These are phyloP conservation scores for Chaetops frenatus DNA, from an alignment of 2,113 vertebrate species.

Conservation along the genomic window DNA sequence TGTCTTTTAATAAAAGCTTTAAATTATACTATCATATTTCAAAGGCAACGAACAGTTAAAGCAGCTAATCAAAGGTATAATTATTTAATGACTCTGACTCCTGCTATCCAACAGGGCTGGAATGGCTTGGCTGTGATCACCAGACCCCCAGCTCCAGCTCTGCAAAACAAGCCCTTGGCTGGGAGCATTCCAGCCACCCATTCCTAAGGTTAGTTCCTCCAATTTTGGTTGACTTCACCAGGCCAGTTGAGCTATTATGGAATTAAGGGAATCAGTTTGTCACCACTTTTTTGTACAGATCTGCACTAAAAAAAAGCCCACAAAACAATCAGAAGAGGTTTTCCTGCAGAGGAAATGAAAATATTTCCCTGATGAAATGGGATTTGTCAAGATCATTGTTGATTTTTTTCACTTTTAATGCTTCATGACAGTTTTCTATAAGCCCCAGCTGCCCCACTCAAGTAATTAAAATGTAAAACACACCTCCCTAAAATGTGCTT, in stretches of 20 bases:
- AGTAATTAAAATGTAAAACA: neutral
- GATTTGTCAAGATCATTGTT: neutral
- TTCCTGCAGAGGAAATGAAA: neutral
- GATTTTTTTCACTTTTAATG: neutral
- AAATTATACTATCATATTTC: slow-evolving; percentile 78
- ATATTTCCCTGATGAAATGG: neutral
- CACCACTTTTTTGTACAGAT: neutral
- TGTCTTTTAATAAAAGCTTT: slow-evolving; percentile 72
- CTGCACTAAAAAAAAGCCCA: neutral
- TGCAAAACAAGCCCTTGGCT: slow-evolving; percentile 9
- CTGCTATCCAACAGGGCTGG: slow-evolving; percentile 27
- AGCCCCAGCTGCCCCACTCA: neutral
- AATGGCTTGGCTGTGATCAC: slow-evolving; percentile 77
- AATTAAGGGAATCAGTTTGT: neutral
- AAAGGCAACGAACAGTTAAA: slow-evolving; percentile 70
- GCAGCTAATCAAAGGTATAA: slow-evolving; percentile 77
- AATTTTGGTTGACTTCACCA: neutral
- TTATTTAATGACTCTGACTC: slow-evolving; percentile 71
- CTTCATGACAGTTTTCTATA: neutral
- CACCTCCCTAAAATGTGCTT: neutral
- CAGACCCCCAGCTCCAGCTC: slow-evolving; percentile 65
- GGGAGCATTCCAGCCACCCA: slow-evolving; percentile 46
- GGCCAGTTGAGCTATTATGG: neutral
- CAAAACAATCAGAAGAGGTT: accelerated
- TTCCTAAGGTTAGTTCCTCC: neutral